Evolutionary conservation across 2,113 vertebrate genomes (phyloP).

Genomic region (Rhizomys pruinosus): DNA sequence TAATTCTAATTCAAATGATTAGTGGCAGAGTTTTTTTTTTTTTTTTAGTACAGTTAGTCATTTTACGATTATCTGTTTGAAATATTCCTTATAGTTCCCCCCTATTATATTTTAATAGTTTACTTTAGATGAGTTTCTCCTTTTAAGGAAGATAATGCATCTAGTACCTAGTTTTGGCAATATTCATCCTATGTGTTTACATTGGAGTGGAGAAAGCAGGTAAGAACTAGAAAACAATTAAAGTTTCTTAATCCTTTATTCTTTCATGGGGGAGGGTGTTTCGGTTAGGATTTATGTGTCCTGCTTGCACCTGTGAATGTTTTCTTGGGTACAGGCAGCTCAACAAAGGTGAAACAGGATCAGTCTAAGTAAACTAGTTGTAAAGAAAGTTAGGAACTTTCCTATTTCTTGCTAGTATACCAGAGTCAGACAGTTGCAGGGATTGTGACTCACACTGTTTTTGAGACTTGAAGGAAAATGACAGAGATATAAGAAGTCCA

Average conservation of each 20-base stretch:
- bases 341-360: neutral
- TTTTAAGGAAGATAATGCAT: neutral
- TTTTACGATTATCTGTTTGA: conserved; percentile 16
- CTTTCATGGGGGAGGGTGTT: neutral
- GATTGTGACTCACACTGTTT: neutral
- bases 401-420: too few relatives aligned
- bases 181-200: neutral
- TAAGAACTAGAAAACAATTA: neutral
- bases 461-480: conserved; percentile 4
- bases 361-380: neutral
- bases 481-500: neutral
- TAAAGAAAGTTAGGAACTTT: neutral
- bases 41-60: neutral
- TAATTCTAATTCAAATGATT: conserved; percentile 15
- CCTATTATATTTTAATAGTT: neutral
- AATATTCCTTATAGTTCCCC: neutral
- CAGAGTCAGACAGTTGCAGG: neutral
- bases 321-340: neutral
- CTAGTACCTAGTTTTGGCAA: neutral
- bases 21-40: neutral
- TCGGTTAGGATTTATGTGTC: neutral
- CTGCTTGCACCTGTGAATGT: neutral
- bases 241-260: neutral
- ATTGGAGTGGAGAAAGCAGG: conserved; percentile 6
- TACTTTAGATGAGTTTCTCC: neutral